Evolutionary conservation across 2,113 vertebrate species (phyloP), one percentile per base, ranked within the genome.

Genomic region (Glaucomys volans): DNA sequence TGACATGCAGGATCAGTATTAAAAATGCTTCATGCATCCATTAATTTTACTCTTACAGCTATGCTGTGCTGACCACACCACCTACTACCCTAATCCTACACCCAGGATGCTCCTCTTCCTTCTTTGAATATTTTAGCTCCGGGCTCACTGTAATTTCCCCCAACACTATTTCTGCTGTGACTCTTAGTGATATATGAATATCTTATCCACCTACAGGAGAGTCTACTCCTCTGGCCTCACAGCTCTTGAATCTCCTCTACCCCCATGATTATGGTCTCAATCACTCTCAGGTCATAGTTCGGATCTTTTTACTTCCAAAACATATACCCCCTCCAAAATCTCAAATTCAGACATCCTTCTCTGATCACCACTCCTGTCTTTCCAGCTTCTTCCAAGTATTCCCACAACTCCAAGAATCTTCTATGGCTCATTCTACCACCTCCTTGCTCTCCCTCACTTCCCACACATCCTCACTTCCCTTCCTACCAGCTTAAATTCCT

Each of bases 221-320:
- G 67, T 62, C 94, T 66, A 89, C 62, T 47, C 8, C 37, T 44
- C 35, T 52, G 72, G 52, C 24, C 80, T 82, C 83, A 81, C 40
- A 47, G 59, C 52, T 82, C 82, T 95, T 83, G 84, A 5, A 80
- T 26, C 40, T 64, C 44, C 44, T 96, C 77, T 67, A 17, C 11
- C 32, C 32, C 20, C 72, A 35, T 2, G 13, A 80, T 4, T 77
- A 26, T 47, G 8, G 79, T 52, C 20, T 57, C 20, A 35, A 54
- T 22, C 37, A 42, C 22, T 66, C 62, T 59, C 77, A 89, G 82
- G 13, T 59, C 17, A 24, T 54, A 62, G 62, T 72, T 86, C 50
- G 74, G 44, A 81, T 64, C 64, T 82, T 72, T 35, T 52, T 69
- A 83, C 80, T 91, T 92, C 44, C 22, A 79, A 96, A 96, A 91